Conservation (phyloP, 37 sponge, comb jelly and placozoan genomes). For the Aphrocallistes beatrix region DNA sequence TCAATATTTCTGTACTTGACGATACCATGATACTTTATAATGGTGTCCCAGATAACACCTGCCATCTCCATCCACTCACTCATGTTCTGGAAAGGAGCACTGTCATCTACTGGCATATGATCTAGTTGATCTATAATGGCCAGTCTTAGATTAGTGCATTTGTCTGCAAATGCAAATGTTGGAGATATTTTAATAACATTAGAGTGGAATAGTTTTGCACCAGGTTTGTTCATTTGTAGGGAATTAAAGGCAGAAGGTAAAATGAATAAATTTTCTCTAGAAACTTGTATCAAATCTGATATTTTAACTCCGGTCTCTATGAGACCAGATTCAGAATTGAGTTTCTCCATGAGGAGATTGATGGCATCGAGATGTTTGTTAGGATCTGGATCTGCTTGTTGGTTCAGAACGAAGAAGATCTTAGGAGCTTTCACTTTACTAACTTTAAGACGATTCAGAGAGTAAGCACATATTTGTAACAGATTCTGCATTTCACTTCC, state of each 20-base stretch:
- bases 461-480: constrained; percentile 1
- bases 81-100: neutral
- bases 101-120: neutral
- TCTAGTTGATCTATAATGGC: neutral
- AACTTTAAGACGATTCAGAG: neutral
- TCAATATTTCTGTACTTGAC: neutral
- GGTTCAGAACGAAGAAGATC: neutral
- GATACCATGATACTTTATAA: neutral
- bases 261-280: neutral
- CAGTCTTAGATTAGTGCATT: neutral
- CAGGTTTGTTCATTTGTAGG: neutral
- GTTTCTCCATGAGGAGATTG: neutral
- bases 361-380: neutral
- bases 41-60: neutral
- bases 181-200: neutral
- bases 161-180: neutral
- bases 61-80: neutral
- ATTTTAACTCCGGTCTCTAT: neutral
- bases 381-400: constrained; percentile 14
- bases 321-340: neutral
- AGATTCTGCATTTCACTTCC: neutral
- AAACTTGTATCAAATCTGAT: neutral
- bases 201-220: neutral
- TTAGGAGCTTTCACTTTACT: neutral
- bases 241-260: constrained; percentile 4